These are phyloP conservation scores for Chaetops frenatus DNA, from an alignment of 2,113 vertebrate genomes.

Conservation along the genomic window DNA sequence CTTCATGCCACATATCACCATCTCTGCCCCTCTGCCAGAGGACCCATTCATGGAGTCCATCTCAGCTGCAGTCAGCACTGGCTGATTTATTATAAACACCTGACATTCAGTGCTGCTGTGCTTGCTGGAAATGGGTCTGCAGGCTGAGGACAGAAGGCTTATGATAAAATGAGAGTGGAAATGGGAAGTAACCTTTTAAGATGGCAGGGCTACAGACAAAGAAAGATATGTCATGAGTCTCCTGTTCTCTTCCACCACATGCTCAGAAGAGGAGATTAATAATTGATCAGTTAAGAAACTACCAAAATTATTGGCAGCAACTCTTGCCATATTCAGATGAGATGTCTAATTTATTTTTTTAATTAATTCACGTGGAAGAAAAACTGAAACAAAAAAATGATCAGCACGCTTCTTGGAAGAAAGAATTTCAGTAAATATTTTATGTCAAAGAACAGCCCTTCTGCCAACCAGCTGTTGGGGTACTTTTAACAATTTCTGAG, in stretches of 20 bases:
- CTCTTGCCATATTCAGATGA: background rate
- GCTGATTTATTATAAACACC: background rate
- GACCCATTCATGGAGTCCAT: background rate
- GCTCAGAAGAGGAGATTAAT: background rate
- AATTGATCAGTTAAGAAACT: background rate
- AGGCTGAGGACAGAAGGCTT: background rate
- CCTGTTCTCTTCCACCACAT: background rate
- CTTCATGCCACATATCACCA: background rate
- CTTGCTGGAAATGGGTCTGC: background rate
- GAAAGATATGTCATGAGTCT: background rate
- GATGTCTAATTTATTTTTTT: background rate
- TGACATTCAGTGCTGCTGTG: background rate
- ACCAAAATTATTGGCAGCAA: background rate
- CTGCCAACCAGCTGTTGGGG: conserved; percentile 28
- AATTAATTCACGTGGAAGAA: conserved; percentile 12
- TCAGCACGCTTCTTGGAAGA: background rate
- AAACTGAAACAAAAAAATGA: background rate
- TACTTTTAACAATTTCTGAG: conserved; percentile 11
- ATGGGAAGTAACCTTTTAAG: background rate
- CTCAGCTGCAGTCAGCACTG: background rate
- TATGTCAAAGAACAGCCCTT: background rate
- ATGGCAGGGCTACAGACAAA: background rate
- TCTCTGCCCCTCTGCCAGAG: background rate
- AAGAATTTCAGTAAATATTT: background rate
- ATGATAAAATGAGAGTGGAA: background rate